Evolutionary conservation across 2,797 vertebrate genomes (phyloP).

Genomic region (Urosaurus nigricauda): DNA sequence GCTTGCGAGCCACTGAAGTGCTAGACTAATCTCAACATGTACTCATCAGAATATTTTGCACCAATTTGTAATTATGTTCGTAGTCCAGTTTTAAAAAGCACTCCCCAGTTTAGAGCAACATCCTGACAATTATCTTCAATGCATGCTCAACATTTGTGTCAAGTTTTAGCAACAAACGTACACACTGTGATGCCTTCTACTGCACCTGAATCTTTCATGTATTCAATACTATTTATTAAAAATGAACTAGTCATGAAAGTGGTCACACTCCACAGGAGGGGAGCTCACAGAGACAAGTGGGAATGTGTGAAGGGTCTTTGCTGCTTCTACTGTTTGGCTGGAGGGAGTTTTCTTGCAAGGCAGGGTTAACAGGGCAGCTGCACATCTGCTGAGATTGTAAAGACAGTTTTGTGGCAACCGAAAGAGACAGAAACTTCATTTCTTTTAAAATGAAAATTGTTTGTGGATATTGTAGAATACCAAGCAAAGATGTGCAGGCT

Average conservation of each 20-base stretch:
- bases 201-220: not conserved
- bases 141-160: not conserved
- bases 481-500: constrained; percentile 36
- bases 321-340: constrained; percentile 66
- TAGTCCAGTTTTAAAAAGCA: not conserved
- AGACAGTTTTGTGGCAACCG: not conserved
- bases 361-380: constrained; percentile 63
- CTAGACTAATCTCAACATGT: not conserved
- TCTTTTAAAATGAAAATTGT: constrained; percentile 58
- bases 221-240: not conserved
- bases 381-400: constrained; percentile 64
- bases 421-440: constrained; percentile 42
- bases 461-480: constrained; percentile 57
- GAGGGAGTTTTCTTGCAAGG: constrained; percentile 61
- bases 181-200: not conserved
- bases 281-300: constrained; percentile 55
- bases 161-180: not conserved
- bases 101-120: not conserved
- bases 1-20: not conserved
- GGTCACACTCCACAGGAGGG: constrained; percentile 49
- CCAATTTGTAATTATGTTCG: not conserved
- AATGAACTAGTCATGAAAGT: not conserved
- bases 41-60: no score
- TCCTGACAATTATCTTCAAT: no score
- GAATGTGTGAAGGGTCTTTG: constrained; percentile 51